Percentiles rank a stretch among this genome's conserved stretches.
Conservation (phyloP, 2,888 invertebrate species). For the Spisula subtruncata region DNA sequence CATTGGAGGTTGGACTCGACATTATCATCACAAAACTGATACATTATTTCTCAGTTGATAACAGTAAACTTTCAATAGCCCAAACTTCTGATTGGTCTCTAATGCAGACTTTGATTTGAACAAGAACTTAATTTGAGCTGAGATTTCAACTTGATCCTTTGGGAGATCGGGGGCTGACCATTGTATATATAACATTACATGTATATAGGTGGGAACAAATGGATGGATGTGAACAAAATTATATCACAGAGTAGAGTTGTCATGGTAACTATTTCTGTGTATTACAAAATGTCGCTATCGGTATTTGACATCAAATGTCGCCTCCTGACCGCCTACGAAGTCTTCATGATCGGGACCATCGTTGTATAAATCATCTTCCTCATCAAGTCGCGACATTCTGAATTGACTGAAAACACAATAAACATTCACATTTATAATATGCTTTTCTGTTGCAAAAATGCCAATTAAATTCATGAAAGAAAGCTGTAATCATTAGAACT, state of each 20-base stretch:
- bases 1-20: no score
- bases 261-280: not conserved
- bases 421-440: not conserved
- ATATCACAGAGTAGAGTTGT: not conserved
- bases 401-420: conserved; percentile 64
- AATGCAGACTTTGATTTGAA: no score
- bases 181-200: not conserved
- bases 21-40: no score
- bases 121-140: no score
- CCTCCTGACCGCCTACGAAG: conserved; percentile 61
- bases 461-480: no score
- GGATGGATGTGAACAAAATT: conserved; percentile 5
- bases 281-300: conserved; percentile 11
- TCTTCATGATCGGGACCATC: conserved; percentile 52
- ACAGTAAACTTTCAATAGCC: no score
- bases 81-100: no score
- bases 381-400: conserved; percentile 64
- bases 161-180: no score
- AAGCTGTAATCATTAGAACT: no score
- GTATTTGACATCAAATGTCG: conserved; percentile 31
- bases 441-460: no score
- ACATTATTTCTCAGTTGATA: no score
- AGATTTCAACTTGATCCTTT: no score
- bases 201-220: conserved; percentile 4
- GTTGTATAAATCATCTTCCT: conserved; percentile 64